Evolutionary conservation across 1,140 invertebrate species (phyloP).

Genomic region (Lethrus apterus): DNA sequence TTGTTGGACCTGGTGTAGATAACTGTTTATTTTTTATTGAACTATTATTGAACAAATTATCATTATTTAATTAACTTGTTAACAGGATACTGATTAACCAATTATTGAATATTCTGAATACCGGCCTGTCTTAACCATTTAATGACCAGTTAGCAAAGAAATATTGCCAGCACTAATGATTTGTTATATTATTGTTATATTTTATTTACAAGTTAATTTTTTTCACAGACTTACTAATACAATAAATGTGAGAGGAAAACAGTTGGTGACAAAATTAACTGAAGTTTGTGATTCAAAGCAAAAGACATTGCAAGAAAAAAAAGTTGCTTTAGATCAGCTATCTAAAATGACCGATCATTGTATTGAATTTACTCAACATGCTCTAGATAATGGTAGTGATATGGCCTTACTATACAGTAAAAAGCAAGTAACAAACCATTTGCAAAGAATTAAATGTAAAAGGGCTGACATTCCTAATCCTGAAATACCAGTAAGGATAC

Average conservation of each 20-base stretch:
- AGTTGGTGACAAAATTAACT: slow-evolving; percentile 67
- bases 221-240: slow-evolving; percentile 65
- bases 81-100: too few relatives aligned
- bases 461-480: slow-evolving; percentile 77
- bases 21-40: too few relatives aligned
- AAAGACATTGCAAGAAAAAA: slow-evolving; percentile 74
- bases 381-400: slow-evolving; percentile 71
- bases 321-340: slow-evolving; percentile 67
- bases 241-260: slow-evolving; percentile 73
- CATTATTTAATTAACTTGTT: too few relatives aligned
- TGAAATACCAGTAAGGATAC: slow-evolving; percentile 73
- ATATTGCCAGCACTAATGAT: too few relatives aligned
- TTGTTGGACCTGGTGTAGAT: too few relatives aligned
- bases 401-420: slow-evolving; percentile 78
- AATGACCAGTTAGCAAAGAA: too few relatives aligned
- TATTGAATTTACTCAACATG: slow-evolving; percentile 71
- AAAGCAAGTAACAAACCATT: slow-evolving; percentile 64
- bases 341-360: slow-evolving; percentile 80
- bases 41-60: too few relatives aligned
- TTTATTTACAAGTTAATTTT: slow-evolving; percentile 22
- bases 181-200: slow-evolving; percentile 2
- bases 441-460: slow-evolving; percentile 70
- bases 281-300: slow-evolving; percentile 79
- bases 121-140: too few relatives aligned
- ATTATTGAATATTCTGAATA: too few relatives aligned